phyloP scores from a whole-genome alignment of 2,797 vertebrate species.

The Rhabdophis nuchalis region DNA sequence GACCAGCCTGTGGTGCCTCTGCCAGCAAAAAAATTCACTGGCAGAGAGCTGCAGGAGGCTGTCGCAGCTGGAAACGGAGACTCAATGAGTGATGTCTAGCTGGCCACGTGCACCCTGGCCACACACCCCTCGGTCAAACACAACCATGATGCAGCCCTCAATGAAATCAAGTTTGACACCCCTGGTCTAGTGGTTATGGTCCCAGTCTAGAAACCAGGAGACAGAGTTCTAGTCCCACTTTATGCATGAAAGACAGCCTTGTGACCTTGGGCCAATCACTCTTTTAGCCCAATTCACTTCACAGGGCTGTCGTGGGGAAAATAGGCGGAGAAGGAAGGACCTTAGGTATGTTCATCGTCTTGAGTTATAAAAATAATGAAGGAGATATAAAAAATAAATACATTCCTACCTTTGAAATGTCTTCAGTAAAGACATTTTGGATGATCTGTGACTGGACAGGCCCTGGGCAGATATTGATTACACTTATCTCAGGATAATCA shows the following conservation, averaged over 20 bases:
- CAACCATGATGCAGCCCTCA: no score
- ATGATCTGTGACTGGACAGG: slow-evolving; percentile 88
- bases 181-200: not conserved
- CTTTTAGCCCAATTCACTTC: not conserved
- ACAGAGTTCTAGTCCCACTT: not conserved
- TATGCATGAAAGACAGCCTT: not conserved
- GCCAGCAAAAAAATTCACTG: no score
- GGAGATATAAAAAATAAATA: not conserved
- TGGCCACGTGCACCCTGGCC: no score
- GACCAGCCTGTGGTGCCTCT: no score
- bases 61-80: no score
- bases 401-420: slow-evolving; percentile 76
- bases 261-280: not conserved
- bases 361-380: not conserved
- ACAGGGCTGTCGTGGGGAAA: not conserved
- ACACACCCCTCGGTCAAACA: no score
- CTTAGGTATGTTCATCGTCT: not conserved
- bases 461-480: slow-evolving; percentile 87
- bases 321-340: not conserved
- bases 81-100: no score
- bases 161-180: no score
- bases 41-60: no score
- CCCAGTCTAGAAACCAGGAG: not conserved
- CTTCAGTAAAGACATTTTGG: slow-evolving; percentile 82
- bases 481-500: slow-evolving; percentile 79